Conservation (phyloP, 2,888 invertebrate genomes). For the Colostygia pectinataria region DNA sequence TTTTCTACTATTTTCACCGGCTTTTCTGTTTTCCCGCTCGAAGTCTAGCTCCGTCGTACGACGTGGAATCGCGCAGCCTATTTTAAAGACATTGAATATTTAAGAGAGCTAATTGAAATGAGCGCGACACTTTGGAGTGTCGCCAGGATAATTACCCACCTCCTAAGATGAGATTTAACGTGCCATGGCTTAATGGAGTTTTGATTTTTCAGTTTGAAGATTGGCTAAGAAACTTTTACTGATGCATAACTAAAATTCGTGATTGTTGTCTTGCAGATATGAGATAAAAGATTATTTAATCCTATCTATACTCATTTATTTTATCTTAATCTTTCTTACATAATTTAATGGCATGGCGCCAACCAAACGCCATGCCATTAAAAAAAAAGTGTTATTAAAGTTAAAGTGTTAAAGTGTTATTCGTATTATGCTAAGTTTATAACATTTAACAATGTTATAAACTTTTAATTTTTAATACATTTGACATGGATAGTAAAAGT, state of each 20-base stretch:
- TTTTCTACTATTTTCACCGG: background rate
- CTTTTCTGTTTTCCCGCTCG: conserved; percentile 1
- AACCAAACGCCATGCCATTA: too few species aligned
- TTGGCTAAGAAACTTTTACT: conserved; percentile 15
- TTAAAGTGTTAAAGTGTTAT: too few species aligned
- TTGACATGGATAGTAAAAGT: too few species aligned
- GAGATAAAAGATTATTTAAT: background rate
- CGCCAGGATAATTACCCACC: conserved; percentile 82
- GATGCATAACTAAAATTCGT: background rate
- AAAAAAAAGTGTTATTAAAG: too few species aligned
- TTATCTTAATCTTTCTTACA: too few species aligned
- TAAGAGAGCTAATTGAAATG: conserved; percentile 83
- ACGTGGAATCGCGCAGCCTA: conserved; percentile 74
- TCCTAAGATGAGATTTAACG: conserved; percentile 80
- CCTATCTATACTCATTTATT: conserved; percentile 1
- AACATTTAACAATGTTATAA: too few species aligned
- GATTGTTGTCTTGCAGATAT: background rate
- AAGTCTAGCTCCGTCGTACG: conserved; percentile 29
- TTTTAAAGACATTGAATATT: conserved; percentile 83
- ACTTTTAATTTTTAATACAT: too few species aligned
- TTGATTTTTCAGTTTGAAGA: conserved; percentile 32
- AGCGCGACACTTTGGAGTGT: conserved; percentile 81
- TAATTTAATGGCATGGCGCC: too few species aligned
- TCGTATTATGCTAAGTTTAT: too few species aligned
- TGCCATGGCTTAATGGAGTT: conserved; percentile 66